phyloP scores from a whole-genome alignment of 1,140 invertebrate species.

The Bombus sylvicola region DNA sequence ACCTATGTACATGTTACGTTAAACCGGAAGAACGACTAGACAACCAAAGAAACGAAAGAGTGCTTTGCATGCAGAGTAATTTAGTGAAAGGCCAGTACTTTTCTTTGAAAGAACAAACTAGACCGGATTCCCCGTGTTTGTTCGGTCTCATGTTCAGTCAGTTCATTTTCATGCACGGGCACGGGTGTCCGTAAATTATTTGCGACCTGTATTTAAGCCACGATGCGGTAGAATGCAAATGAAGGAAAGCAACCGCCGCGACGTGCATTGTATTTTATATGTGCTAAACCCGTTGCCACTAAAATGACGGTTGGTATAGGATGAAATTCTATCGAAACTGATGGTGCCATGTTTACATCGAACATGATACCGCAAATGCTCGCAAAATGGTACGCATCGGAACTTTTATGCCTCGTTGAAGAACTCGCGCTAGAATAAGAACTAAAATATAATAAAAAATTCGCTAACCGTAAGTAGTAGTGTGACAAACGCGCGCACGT shows the following conservation, averaged over 20 bases:
- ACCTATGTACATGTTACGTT: not conserved
- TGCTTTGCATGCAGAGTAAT: slow-evolving; percentile 48
- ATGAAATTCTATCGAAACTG: slow-evolving; percentile 1
- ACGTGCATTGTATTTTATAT: slow-evolving; percentile 55
- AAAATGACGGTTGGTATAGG: not conserved
- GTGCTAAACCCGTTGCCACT: slow-evolving; percentile 14
- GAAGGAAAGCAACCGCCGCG: slow-evolving; percentile 66
- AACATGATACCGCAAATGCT: not conserved
- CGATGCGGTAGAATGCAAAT: slow-evolving; percentile 63
- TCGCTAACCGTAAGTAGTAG: too few relatives aligned
- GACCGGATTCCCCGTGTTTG: not conserved
- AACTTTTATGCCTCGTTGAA: not conserved
- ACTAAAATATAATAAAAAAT: too few relatives aligned
- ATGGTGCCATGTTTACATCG: not conserved
- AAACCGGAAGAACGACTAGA: slow-evolving; percentile 33
- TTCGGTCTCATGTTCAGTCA: too few relatives aligned
- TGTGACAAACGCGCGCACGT: too few relatives aligned
- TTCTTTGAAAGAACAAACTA: slow-evolving; percentile 34
- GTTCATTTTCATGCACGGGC: not conserved
- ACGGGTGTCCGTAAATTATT: slow-evolving; percentile 36
- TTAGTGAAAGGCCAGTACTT: slow-evolving; percentile 60
- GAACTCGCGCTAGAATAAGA: not conserved
- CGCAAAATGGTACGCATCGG: not conserved
- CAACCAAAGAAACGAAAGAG: not conserved
- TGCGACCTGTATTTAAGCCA: slow-evolving; percentile 53